Evolutionary conservation across 2,113 vertebrate genomes (phyloP).

Genomic region (Tragelaphus scriptus): DNA sequence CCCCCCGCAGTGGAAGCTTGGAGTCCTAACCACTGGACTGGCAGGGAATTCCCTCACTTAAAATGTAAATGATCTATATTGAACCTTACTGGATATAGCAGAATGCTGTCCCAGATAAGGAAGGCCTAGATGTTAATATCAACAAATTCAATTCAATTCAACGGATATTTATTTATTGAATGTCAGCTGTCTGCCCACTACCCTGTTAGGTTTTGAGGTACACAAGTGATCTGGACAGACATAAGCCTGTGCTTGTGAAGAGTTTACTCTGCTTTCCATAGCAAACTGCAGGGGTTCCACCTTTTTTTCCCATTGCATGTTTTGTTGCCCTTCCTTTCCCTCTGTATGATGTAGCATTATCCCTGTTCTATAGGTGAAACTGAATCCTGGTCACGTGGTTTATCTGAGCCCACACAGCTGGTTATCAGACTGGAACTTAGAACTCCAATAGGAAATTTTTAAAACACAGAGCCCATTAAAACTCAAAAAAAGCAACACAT

Average conservation of each 20-base stretch:
- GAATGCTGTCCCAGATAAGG: background rate
- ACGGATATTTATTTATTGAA: background rate
- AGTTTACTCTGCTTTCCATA: background rate
- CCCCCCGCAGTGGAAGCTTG: background rate
- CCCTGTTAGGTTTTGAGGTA: background rate
- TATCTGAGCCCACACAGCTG: background rate
- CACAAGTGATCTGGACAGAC: background rate
- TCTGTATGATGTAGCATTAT: background rate
- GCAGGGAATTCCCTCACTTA: background rate
- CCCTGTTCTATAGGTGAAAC: background rate
- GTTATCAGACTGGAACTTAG: background rate
- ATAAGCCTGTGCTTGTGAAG: background rate
- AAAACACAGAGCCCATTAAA: background rate
- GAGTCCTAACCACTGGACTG: background rate
- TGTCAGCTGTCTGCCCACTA: background rate
- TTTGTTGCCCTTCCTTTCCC: background rate
- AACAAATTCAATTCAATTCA: background rate
- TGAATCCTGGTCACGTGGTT: background rate
- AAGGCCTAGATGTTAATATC: background rate
- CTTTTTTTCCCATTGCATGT: background rate
- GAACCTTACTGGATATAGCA: background rate
- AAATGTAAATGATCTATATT: background rate
- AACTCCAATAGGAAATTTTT: background rate
- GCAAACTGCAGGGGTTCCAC: background rate
- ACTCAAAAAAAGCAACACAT: background rate